Evolutionary conservation across 2,797 vertebrate genomes (phyloP), one percentile per base, ranked within the genome.

Genomic region (Bryconaethiops microstoma): DNA sequence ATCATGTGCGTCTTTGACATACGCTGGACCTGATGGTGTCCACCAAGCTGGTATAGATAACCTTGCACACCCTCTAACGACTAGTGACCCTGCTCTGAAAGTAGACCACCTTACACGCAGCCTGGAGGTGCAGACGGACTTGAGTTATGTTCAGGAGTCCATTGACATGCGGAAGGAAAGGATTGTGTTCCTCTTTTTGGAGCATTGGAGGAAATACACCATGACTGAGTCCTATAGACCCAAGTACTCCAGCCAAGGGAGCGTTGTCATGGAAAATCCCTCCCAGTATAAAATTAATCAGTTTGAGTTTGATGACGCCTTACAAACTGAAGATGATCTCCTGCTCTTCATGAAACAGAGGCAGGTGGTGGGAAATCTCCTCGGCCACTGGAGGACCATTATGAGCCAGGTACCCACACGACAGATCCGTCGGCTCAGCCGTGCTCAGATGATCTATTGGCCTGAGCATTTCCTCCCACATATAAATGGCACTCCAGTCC

Each of bases 401-500:
- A 95, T 97, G 88, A 94, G 93, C 83, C 96, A 93, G 73, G 96
- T 96, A 73, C 97, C 96, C 0, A 93, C 93, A 0, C 91, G 94
- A 1, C 96, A 94, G 84, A 94, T 96, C 70, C 92, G 93, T 0
- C 92, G 95, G 45, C 88, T 96, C 19, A 95, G 95, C 88, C 95
- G 94, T 0, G 67, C 94, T n/a, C 89, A 93, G 16, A 94, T 94
- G 93, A 92, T 99, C 60, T 97, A 98, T 88, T 99, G 97, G 97
- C 98, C 98, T 0, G 94, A 99, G 84, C 96, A 99, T 83, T 99
- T 99, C 87, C 88, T 99, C 85, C 98, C 97, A 0, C 93, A 96
- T 3, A 90, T 96, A 1, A 91, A 94, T 0, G 96, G 97, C 0
- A 88, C 92, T 0, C 95, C 95, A 0, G 91, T 96, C 77, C 86